Evolutionary conservation across 2,797 vertebrate genomes (phyloP).

Genomic region (Artibeus jamaicensis): DNA sequence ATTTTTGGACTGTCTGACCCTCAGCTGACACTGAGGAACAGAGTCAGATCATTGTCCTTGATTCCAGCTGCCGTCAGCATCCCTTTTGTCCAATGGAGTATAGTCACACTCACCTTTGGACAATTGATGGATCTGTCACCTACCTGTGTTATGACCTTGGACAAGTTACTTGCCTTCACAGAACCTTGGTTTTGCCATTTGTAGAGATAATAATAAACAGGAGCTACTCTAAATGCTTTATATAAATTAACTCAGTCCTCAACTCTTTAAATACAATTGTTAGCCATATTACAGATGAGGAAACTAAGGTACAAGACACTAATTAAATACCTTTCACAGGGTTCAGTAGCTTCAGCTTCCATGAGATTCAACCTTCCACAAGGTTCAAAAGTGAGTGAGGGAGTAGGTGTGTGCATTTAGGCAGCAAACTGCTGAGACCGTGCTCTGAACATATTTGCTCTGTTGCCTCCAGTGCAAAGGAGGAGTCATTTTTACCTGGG

Average conservation of each 20-base stretch:
- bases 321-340: background rate
- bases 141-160: background rate
- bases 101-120: background rate
- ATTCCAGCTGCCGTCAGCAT: background rate
- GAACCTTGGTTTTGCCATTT: constrained; percentile 34
- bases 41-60: background rate
- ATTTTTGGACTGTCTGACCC: background rate
- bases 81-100: background rate
- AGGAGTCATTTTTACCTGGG: background rate
- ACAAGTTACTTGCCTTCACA: background rate
- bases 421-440: background rate
- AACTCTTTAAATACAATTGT: background rate
- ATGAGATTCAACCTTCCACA: background rate
- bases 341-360: background rate
- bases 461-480: background rate
- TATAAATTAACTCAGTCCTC: background rate
- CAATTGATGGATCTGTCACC: background rate
- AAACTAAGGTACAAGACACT: background rate
- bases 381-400: background rate
- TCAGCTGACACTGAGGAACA: background rate
- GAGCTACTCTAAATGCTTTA: background rate
- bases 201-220: background rate
- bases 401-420: background rate
- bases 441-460: background rate
- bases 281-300: background rate